Evolutionary conservation across 2,113 vertebrate species (phyloP).

Genomic region (zebrafish (Danio rerio)): GRCz12tu NC_133185.1:26792501-26793000

Average conservation of each 20-base stretch:
- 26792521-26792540: neutral
- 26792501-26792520: neutral
- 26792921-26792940: slow-evolving; percentile 78
- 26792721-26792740: too few relatives aligned
- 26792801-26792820: slow-evolving; percentile 83
- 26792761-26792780: slow-evolving; percentile 63
- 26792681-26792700: too few relatives aligned
- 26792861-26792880: slow-evolving; percentile 76
- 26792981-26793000: slow-evolving; percentile 63
- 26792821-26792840: slow-evolving; percentile 77
- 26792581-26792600: neutral
- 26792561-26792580: neutral
- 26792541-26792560: neutral
- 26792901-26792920: slow-evolving; percentile 48
- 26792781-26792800: slow-evolving; percentile 85
- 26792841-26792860: slow-evolving; percentile 59
- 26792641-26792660: too few relatives aligned
- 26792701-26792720: too few relatives aligned
- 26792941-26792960: slow-evolving; percentile 83
- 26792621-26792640: too few relatives aligned
- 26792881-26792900: slow-evolving; percentile 67
- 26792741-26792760: neutral
- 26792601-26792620: neutral
- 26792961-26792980: slow-evolving; percentile 60
- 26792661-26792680: too few relatives aligned